Evolutionary conservation across 2,797 vertebrate species (phyloP).

Genomic region (Ciconia nigra): DNA sequence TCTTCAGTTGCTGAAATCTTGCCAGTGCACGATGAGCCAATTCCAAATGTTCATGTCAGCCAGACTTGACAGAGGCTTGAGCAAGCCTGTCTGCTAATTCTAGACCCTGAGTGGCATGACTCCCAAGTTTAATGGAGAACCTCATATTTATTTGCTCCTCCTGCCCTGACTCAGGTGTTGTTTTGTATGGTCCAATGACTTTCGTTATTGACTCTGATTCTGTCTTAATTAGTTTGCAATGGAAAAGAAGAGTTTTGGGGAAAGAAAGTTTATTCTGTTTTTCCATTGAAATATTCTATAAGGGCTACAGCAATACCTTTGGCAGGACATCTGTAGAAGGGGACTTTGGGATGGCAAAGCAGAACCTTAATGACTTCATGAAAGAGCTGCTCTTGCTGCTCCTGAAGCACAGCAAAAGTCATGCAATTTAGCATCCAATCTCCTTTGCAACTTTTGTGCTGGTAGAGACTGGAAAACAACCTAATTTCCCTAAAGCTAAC

Average conservation of each 20-base stretch:
- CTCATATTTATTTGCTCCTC: not conserved
- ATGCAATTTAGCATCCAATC: not conserved
- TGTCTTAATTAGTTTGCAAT: not conserved
- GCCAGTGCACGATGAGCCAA: not conserved
- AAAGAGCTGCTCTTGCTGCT: not conserved
- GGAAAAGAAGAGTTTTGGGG: not conserved
- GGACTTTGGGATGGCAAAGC: not conserved
- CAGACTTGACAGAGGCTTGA: not conserved
- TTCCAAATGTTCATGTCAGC: not conserved
- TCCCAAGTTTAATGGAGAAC: not conserved
- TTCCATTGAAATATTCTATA: not conserved
- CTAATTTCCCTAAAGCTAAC: not conserved
- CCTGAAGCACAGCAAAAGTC: not conserved
- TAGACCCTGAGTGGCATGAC: not conserved
- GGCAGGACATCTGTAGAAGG: not conserved
- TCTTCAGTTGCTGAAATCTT: not conserved
- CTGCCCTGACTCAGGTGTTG: not conserved
- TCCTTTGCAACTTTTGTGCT: not conserved
- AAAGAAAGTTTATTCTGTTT: not conserved
- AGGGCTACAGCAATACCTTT: not conserved
- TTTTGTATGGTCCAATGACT: not conserved
- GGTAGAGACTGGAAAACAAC: not conserved
- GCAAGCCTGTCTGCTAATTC: not conserved
- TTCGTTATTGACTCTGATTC: not conserved
- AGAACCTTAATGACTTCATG: not conserved